These are phyloP conservation scores for Pedionomus torquatus DNA, from an alignment of 2,113 vertebrate genomes.

Conservation along the genomic window DNA sequence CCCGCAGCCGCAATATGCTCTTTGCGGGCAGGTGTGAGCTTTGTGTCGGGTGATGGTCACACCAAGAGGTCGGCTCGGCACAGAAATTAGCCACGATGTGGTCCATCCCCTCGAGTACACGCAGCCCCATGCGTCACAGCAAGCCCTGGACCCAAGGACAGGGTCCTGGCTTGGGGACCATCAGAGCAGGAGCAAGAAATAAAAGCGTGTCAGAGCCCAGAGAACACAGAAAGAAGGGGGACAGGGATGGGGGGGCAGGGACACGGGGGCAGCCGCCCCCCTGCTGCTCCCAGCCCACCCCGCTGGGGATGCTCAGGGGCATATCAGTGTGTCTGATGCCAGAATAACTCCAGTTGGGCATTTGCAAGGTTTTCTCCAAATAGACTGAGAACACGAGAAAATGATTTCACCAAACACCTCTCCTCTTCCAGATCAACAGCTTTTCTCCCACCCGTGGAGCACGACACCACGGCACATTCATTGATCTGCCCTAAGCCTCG, in stretches of 20 bases:
- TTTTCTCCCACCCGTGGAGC: not conserved
- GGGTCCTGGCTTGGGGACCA: too few relatives aligned
- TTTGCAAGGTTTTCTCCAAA: not conserved
- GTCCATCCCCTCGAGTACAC: fast-evolving
- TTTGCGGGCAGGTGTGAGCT: not conserved
- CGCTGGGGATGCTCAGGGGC: fast-evolving
- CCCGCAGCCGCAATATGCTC: fast-evolving
- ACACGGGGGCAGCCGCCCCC: fast-evolving
- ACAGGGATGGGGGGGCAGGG: too few relatives aligned
- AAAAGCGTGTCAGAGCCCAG: fast-evolving
- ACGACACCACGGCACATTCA: not conserved
- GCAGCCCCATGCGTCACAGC: fast-evolving
- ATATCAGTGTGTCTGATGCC: fast-evolving
- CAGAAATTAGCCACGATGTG: fast-evolving
- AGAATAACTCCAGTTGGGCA: too few relatives aligned
- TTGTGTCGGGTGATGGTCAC: not conserved
- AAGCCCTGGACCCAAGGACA: fast-evolving
- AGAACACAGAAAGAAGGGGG: too few relatives aligned
- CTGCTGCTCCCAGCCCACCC: fast-evolving
- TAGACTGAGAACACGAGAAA: too few relatives aligned
- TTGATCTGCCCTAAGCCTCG: not conserved
- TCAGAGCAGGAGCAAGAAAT: not conserved
- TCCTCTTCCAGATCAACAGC: not conserved
- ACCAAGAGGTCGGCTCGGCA: fast-evolving
- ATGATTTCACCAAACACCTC: not conserved